Evolutionary conservation across 2,797 vertebrate species (phyloP).

Genomic region (Acestrorhynchus altus): DNA sequence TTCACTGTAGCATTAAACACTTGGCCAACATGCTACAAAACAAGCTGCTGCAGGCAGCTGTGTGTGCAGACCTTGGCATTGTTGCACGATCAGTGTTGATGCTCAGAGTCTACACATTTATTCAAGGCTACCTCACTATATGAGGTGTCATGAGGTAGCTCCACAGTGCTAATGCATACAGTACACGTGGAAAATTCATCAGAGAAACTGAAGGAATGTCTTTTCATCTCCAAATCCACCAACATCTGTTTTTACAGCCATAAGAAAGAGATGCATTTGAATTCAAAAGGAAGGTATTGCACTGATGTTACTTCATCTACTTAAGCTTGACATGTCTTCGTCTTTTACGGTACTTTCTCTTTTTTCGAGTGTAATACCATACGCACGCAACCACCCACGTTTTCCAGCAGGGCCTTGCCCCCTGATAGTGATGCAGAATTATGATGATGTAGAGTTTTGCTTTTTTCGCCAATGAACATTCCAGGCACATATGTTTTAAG

Average conservation of each 20-base stretch:
- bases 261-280: too few species aligned
- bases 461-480: neutral
- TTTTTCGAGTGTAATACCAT: neutral
- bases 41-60: neutral
- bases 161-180: slow-evolving; percentile 7
- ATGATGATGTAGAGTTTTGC: neutral
- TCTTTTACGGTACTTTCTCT: neutral
- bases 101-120: slow-evolving; percentile 7
- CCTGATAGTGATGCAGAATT: neutral
- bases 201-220: neutral
- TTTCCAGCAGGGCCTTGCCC: neutral
- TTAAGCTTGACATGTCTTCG: neutral
- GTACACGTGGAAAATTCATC: neutral
- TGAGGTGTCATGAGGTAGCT: slow-evolving; percentile 4
- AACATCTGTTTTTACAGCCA: too few species aligned
- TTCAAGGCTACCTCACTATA: neutral
- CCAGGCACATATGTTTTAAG: neutral
- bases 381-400: neutral
- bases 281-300: neutral
- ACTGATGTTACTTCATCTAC: neutral
- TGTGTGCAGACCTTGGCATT: neutral
- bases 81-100: neutral
- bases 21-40: neutral
- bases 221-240: neutral
- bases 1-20: neutral